Base-by-base conservation (phyloP, 2,888 invertebrate genomes). In the Tortrix viridana region DNA sequence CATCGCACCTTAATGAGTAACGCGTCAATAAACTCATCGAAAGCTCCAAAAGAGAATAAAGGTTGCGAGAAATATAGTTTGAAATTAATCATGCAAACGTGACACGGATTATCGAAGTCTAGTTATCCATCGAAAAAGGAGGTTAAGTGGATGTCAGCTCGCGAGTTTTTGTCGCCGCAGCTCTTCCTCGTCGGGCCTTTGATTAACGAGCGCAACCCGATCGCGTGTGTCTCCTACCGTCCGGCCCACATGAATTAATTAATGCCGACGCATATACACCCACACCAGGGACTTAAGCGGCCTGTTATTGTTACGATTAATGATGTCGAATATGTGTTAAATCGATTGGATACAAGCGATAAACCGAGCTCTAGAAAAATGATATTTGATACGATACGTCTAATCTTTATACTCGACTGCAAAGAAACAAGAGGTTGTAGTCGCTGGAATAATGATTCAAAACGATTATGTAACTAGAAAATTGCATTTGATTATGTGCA, bases 131-230 rank as follows among this genome's bases (percentile, higher is more conserved):
- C 52, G 60, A 44, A 55, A 18, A 55, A 53, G 52, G 52, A 37
- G 60, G 63, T 72, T 74, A 70, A 72, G 75, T 74, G 76, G 69
- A 70, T 74, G 75, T 80, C 77, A 74, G 81, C 84, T 78, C 72
- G 68, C 67, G 69, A 74, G 77, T 82, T 85, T 85, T 85, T 85
- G 82, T 82, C 81, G 74, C 74, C 71, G 75, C 75, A 71, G 75
- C 72, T 75, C 79, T 79, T 80, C 79, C 79, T 77, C 68, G 77
- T 75, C 76, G 77, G 74, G 66, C 73, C 76, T 84, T 84, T 88
- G 85, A 89, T 88, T 88, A 88, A 88, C 82, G 84, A 82, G 73
- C 72, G 86, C 83, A 86, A 86, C 81, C 71, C 73, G 84, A 89
- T 83, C 79, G 75, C 73, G 74, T 74, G 73, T 77, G 78, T 74